Evolutionary conservation across 2,888 invertebrate genomes (phyloP), one percentile per base, ranked within the genome.

Genomic region (Flabesymbios commensalis): DNA sequence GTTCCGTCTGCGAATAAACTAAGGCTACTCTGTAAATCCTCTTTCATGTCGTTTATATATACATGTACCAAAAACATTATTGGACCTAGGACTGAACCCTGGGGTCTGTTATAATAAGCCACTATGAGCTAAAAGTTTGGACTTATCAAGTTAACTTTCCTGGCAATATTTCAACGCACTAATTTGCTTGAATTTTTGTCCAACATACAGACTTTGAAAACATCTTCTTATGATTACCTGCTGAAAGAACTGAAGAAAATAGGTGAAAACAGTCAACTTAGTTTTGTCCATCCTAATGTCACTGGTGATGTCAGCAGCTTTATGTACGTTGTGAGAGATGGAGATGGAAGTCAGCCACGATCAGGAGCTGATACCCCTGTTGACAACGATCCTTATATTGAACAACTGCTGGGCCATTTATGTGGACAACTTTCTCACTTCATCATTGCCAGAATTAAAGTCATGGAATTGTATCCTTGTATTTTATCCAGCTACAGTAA

Each of bases 401-500:
- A 83, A 33, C 71, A 77, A 48, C 68, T 83, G 24, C 66, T 88
- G 29, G 84, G 85, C 47, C 87, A 87, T 74, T 84, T 88, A 57
- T 87, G 87, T 70, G 85, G 84, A 69, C 88, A 89, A 75, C 83
- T 89, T 33, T 83, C 82, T 62, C 86, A 87, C 70, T 88, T 86
- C 79, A 81, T 88, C 57, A 83, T 83, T 53, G 88, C 88, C n/a
- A 83, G 88, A 69, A 85, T 87, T 61, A 86, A 87, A 72, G 82
- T 88, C 59, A 88, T 88, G 74, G 88, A 89, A 72, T 86, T 88
- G 88, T 89, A 87, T 81, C 81, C 80, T 77, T 70, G 26, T 29
- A 10, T 41, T 41, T 29, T 32, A 19, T n/a, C 22, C 42, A n/a
- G n/a, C n/a, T n/a, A n/a, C n/a, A n/a, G n/a, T n/a, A n/a, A n/a